Evolutionary conservation across 2,113 vertebrate species (phyloP), one percentile per base, ranked within the genome.

Genomic region (Daubentonia madagascariensis): DNA sequence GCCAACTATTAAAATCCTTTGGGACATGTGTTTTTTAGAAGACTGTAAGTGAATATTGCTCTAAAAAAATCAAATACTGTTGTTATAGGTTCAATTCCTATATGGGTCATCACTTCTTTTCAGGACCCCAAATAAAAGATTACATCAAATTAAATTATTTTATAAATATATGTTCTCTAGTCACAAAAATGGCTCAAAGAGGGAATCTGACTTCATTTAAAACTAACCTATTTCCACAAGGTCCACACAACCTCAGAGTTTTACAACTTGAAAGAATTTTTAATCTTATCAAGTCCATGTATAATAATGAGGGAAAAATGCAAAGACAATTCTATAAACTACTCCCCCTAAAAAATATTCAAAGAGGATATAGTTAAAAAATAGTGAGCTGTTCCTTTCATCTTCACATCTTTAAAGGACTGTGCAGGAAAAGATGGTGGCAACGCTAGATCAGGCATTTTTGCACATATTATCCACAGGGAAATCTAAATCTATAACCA

Each of bases 401-500:
- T 96, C 80, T 73, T 97, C 63, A 59, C 4, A 30, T 95, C 92
- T 97, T 97, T 94, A 59, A 97, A 97, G 84, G 85, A 48, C 59
- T 93, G 28, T n/a, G 57, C 25, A 83, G 79, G 67, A 80, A 87
- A 25, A 48, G 30, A 78, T 57, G 84, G 23, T 63, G 13, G 92
- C 40, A 37, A 57, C 48, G 86, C 76, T 81, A 80, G 57, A 97
- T 95, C 92, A 96, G 93, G 96, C 93, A 90, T 97, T 96, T 98
- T 95, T 96, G 96, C 90, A 88, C 97, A 96, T 67, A 73, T 16
- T 81, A 85, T 96, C 96, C 92, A 78, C 75, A 94, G 96, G 97
- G 97, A 98, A 97, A 97, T 97, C 97, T 97, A 95, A 97, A 97
- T 96, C 97, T 95, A 97, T 98, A 98, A 97, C 80, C 92, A 89